phyloP scores from a whole-genome alignment of 1,140 invertebrate species.

The Sycobia sp. region DNA sequence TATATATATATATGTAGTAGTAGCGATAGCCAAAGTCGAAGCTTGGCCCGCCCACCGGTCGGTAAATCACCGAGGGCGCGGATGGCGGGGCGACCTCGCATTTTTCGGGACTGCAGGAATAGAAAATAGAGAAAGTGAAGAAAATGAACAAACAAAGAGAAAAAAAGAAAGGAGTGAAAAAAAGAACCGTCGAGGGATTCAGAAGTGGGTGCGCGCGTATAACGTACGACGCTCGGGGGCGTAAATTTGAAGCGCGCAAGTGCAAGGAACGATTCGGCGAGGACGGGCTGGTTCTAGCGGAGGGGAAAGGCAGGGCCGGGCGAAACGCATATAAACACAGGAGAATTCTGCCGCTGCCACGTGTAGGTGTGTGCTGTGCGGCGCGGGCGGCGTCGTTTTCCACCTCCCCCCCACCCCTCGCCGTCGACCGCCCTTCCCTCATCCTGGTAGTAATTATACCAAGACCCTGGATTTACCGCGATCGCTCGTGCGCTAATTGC shows the following conservation, averaged over 20 bases:
- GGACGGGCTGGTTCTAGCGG: neutral
- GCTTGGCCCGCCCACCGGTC: constrained; percentile 23
- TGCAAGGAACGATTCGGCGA: constrained; percentile 25
- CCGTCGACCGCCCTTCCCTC: neutral
- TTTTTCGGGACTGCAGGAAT: no score
- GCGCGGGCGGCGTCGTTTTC: no score
- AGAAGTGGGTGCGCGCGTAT: neutral
- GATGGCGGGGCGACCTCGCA: no score
- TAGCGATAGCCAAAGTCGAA: no score
- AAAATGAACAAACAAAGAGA: constrained; percentile 3
- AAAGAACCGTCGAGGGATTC: neutral
- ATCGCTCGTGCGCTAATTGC: constrained; percentile 6
- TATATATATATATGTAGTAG: no score
- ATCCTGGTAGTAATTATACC: constrained; percentile 9
- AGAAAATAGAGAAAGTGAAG: no score
- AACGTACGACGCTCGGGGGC: constrained; percentile 26
- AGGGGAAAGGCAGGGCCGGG: neutral
- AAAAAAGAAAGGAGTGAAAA: constrained; percentile 2
- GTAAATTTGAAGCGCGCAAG: constrained; percentile 38
- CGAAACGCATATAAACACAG: constrained; percentile 3
- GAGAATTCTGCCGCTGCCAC: no score
- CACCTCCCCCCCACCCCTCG: no score
- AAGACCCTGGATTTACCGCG: neutral
- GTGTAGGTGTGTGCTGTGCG: no score
- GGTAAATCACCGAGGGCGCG: constrained; percentile 27